These are phyloP conservation scores for Pyrocoelia pectoralis DNA, from an alignment of 2,888 invertebrate species.

Conservation along the genomic window DNA sequence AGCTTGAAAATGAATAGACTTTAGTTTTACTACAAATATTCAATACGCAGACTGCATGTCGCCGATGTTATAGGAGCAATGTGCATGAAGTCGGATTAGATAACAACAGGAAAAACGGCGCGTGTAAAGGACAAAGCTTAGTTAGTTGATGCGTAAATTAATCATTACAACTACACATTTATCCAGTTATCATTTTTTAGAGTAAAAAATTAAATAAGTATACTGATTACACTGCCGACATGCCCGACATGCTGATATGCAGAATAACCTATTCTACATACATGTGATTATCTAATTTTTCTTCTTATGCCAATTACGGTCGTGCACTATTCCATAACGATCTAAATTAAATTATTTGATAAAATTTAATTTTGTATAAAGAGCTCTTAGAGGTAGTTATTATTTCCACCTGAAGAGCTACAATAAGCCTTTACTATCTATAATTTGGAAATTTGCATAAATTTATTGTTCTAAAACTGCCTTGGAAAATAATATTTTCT, in stretches of 20 bases:
- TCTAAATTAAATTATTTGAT: too few species aligned
- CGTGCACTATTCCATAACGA: too few species aligned
- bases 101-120: conserved; percentile 29
- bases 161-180: not conserved
- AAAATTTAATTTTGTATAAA: too few species aligned
- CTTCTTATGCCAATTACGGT: too few species aligned
- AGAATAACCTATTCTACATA: not conserved
- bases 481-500: too few species aligned
- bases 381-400: too few species aligned
- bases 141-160: conserved; percentile 26
- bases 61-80: conserved; percentile 31
- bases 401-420: too few species aligned
- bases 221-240: conserved; percentile 8
- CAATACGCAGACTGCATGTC: conserved; percentile 32
- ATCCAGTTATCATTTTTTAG: conserved; percentile 12
- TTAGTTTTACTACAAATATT: conserved; percentile 3
- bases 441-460: too few species aligned
- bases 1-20: too few species aligned
- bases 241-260: not conserved
- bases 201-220: conserved; percentile 13
- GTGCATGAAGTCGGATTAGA: conserved; percentile 31
- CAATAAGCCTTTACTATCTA: too few species aligned
- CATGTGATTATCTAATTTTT: not conserved
- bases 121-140: conserved; percentile 22
- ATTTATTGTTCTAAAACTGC: too few species aligned